Conservation (phyloP, 2,113 vertebrate genomes). For the Atractosteus spatula region DNA sequence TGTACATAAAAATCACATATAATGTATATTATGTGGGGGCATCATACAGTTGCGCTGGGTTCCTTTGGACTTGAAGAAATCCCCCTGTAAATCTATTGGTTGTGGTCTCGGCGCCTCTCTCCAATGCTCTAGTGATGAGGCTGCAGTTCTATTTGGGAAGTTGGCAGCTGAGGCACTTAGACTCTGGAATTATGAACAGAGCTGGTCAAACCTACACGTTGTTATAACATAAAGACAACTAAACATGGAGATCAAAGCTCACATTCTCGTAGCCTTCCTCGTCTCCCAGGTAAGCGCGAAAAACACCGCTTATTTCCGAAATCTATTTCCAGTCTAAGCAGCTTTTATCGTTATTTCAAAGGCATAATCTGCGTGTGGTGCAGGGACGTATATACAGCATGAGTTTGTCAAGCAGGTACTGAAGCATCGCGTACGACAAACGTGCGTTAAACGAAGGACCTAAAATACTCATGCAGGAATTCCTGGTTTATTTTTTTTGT, state of each 20-base stretch:
- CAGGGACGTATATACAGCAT: neutral
- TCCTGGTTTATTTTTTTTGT: neutral
- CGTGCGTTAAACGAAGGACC: neutral
- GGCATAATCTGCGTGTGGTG: too few species aligned
- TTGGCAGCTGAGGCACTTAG: constrained; percentile 87
- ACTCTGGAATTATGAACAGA: constrained; percentile 98
- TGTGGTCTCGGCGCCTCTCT: constrained; percentile 84
- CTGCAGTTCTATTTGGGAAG: constrained; percentile 95
- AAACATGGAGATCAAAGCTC: constrained; percentile 81
- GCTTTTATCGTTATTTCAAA: too few species aligned
- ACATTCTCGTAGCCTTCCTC: constrained; percentile 80
- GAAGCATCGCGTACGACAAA: neutral
- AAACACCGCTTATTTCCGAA: neutral
- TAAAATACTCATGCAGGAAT: neutral
- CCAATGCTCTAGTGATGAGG: constrained; percentile 89
- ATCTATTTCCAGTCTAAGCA: neutral
- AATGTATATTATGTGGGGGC: neutral
- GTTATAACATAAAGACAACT: constrained; percentile 73
- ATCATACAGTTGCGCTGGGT: constrained; percentile 7
- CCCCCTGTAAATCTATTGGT: constrained; percentile 93
- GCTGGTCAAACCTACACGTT: constrained; percentile 83
- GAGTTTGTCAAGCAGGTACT: constrained; percentile 8
- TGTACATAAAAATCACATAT: neutral
- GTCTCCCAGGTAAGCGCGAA: constrained; percentile 85
- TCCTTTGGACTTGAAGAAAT: constrained; percentile 65